A percentile compares a stretch with the other conserved stretches of the same genome.
Conservation (phyloP, 2,113 vertebrate genomes). For the Chiloscyllium plagiosum region DNA sequence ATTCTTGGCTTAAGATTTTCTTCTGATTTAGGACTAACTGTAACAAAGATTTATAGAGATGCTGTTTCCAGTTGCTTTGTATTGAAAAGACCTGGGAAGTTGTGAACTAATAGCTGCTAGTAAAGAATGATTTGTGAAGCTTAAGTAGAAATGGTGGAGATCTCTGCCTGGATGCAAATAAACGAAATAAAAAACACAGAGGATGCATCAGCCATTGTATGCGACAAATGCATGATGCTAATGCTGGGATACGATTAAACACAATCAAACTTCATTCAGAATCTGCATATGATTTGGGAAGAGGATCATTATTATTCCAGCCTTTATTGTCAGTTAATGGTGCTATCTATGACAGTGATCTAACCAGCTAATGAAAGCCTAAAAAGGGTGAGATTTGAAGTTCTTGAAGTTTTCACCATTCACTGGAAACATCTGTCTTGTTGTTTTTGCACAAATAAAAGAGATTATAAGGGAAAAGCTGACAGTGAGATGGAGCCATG, state of each 20-base stretch:
- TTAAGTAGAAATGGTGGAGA: not conserved
- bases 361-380: not conserved
- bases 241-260: not conserved
- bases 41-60: not conserved
- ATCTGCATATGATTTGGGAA: not conserved
- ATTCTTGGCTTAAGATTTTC: not conserved
- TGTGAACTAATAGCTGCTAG: not conserved
- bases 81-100: slow-evolving; percentile 20
- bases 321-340: not conserved
- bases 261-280: not conserved
- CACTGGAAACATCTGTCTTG: not conserved
- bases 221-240: not conserved
- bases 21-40: slow-evolving; percentile 5
- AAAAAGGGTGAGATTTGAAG: not conserved
- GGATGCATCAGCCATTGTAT: not conserved
- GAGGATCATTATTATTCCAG: not conserved
- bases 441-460: not conserved
- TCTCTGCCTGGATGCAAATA: slow-evolving; percentile 18
- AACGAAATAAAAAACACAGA: slow-evolving; percentile 15
- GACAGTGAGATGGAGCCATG: slow-evolving; percentile 39
- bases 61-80: not conserved
- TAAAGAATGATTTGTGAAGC: slow-evolving; percentile 13
- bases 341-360: not conserved
- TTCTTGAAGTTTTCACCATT: not conserved
- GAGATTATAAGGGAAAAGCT: slow-evolving; percentile 28